Evolutionary conservation across 2,888 invertebrate genomes (phyloP).

Genomic region (Macaria liturata): DNA sequence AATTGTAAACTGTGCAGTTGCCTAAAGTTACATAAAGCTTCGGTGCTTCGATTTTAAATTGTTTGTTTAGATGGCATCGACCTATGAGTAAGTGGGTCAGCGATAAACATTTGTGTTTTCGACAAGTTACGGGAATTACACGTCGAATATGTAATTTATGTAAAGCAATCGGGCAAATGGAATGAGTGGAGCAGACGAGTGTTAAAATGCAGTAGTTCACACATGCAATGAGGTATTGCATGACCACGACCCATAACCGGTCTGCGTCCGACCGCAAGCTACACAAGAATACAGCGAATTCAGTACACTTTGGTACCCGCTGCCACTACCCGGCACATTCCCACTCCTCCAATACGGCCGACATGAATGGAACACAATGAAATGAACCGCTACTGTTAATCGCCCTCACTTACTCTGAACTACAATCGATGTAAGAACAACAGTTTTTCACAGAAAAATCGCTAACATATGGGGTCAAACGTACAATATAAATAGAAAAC

Average conservation of each 20-base stretch:
- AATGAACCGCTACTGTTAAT: conserved; percentile 37
- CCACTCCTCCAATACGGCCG: conserved; percentile 32
- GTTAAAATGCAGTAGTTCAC: conserved; percentile 17
- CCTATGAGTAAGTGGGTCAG: conserved; percentile 14
- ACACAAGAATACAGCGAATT: conserved; percentile 32
- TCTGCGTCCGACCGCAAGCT: conserved; percentile 39
- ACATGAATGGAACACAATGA: conserved; percentile 36
- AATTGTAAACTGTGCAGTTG: conserved; percentile 23
- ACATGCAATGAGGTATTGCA: conserved; percentile 41
- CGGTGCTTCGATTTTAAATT: conserved; percentile 16
- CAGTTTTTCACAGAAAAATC: conserved; percentile 13
- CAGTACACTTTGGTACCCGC: conserved; percentile 17
- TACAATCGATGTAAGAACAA: conserved; percentile 12
- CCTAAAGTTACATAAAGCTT: background rate
- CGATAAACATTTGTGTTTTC: background rate
- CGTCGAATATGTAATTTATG: no score
- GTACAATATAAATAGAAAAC: background rate
- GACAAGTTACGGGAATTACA: no score
- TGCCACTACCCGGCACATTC: conserved; percentile 19
- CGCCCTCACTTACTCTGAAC: conserved; percentile 23
- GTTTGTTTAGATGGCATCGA: background rate
- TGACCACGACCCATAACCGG: conserved; percentile 64
- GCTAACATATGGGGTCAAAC: background rate
- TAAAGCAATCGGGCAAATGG: background rate
- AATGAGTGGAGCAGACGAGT: background rate